A percentile compares a stretch with the other conserved stretches of the same genome.
Conservation (phyloP, 2,113 vertebrate genomes). For the Beaufortia kweichowensis region DNA sequence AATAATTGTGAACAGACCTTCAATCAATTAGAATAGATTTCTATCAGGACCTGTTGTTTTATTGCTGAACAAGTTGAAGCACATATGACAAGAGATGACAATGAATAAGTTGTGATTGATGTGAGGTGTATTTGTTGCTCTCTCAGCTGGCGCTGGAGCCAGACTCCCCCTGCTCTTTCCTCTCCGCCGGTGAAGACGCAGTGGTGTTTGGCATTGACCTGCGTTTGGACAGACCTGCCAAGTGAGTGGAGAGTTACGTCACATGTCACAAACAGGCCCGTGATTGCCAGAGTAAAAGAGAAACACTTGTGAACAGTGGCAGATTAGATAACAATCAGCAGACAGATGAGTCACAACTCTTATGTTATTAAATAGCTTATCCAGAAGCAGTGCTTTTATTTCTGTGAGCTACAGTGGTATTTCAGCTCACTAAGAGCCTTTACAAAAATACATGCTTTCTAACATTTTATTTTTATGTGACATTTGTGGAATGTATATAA, state of each 20-base stretch:
- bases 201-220: constrained; percentile 94
- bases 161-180: constrained; percentile 93
- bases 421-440: no score
- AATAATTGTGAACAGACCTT: no score
- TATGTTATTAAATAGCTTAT: background rate
- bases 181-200: constrained; percentile 95
- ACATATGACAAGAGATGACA: background rate
- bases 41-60: no score
- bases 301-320: background rate
- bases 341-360: background rate
- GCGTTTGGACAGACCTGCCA: constrained; percentile 87
- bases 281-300: background rate
- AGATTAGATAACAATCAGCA: constrained; percentile 14
- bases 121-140: background rate
- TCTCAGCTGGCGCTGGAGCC: constrained; percentile 91
- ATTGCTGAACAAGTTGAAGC: no score
- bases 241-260: constrained; percentile 75
- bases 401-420: background rate
- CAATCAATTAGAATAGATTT: no score
- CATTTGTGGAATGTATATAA: no score
- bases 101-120: background rate
- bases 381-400: background rate
- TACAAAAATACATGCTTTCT: no score
- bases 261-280: background rate
- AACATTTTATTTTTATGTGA: no score